A percentile compares a stretch with the other conserved stretches of the same genome.
phyloP scores from a whole-genome alignment of 2,113 vertebrate species.

The Lepus americanus region DNA sequence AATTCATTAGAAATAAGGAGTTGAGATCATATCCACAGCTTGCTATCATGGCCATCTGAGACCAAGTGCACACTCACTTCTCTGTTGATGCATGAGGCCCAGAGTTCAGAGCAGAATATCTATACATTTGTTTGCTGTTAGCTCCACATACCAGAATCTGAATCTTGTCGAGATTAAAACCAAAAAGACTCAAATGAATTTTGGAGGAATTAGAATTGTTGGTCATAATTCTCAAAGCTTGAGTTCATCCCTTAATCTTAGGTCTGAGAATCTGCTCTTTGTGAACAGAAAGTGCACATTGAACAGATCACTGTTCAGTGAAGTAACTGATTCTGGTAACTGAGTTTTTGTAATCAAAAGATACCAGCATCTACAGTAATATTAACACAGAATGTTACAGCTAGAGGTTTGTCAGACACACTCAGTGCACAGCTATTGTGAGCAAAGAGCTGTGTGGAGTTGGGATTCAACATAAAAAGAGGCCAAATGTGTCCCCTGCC shows the following conservation, averaged over 20 bases:
- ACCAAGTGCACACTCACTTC: not conserved
- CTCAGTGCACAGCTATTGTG: not conserved
- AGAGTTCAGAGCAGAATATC: not conserved
- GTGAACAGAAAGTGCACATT: no score
- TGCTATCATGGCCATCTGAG: not conserved
- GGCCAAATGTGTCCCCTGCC: not conserved
- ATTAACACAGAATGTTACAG: not conserved
- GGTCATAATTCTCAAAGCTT: not conserved
- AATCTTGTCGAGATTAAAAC: not conserved
- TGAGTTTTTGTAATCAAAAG: not conserved
- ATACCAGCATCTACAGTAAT: not conserved
- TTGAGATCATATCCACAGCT: not conserved
- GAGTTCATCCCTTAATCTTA: not conserved
- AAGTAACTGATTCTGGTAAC: not conserved
- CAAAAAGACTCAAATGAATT: not conserved
- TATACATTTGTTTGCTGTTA: not conserved
- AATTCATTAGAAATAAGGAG: not conserved
- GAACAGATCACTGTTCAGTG: not conserved
- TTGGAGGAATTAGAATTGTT: not conserved
- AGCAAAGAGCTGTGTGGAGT: not conserved
- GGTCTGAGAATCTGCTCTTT: fast-evolving
- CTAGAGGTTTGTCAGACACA: not conserved
- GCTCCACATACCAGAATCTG: not conserved
- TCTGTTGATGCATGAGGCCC: not conserved
- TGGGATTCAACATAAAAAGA: not conserved